phyloP scores from a whole-genome alignment of 2,797 vertebrate species.

The Acrossocheilus wenchowensis region DNA sequence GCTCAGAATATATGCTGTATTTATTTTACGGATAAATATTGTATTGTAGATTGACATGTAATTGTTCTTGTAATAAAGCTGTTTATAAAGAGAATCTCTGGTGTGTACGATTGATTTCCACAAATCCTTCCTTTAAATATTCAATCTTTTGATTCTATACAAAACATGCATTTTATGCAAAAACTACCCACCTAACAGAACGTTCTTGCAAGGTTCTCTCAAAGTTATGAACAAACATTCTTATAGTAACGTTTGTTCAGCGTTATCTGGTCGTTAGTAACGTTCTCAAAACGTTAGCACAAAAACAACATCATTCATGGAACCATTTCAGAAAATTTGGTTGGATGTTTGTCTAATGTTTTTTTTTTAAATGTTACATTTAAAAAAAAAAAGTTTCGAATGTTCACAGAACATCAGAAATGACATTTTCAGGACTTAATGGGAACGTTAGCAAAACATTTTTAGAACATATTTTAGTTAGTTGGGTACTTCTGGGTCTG shows the following conservation, averaged over 20 bases:
- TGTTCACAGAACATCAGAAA: background rate
- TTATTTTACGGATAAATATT: slow-evolving; percentile 70
- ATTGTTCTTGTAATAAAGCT: slow-evolving; percentile 40
- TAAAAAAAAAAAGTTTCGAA: too few species aligned
- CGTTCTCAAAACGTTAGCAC: background rate
- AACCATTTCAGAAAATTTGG: background rate
- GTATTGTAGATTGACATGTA: slow-evolving; percentile 31
- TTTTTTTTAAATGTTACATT: too few species aligned
- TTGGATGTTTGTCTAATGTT: background rate
- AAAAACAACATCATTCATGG: background rate
- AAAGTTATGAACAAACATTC: background rate
- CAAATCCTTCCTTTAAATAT: background rate
- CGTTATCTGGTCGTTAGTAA: background rate
- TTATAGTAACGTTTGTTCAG: background rate
- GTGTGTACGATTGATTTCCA: background rate
- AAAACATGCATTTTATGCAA: background rate
- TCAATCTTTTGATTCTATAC: background rate
- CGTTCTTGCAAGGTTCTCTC: background rate
- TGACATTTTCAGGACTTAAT: background rate
- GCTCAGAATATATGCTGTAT: slow-evolving; percentile 69
- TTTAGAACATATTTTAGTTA: too few species aligned
- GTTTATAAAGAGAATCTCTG: background rate
- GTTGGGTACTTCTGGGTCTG: too few species aligned
- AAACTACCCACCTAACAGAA: background rate
- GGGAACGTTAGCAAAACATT: background rate